Percentiles rank a stretch among this genome's conserved stretches.
Conservation (phyloP, 1,140 invertebrate genomes). For the Bradynema listronoti region DNA sequence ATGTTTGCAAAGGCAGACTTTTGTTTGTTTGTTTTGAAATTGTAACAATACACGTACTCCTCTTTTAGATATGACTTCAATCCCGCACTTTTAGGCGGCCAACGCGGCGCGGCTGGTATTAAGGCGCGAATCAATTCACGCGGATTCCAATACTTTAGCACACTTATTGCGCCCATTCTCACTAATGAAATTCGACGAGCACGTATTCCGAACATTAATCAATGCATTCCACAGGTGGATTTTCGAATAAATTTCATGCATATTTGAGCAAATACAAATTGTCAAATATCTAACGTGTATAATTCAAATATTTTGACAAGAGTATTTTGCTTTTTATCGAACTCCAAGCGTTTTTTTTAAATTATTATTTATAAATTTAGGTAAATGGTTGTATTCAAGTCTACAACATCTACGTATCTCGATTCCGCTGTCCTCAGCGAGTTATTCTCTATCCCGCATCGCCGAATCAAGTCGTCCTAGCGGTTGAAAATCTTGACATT, state of each 20-base stretch:
- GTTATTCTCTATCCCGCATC: slow-evolving; percentile 52
- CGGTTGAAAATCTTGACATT: slow-evolving; percentile 54
- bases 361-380: no score
- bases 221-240: slow-evolving; percentile 48
- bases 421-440: slow-evolving; percentile 53
- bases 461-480: slow-evolving; percentile 51
- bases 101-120: slow-evolving; percentile 47
- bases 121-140: slow-evolving; percentile 49
- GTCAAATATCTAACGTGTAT: no score
- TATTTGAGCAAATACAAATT: no score
- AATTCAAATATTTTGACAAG: no score
- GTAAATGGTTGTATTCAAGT: slow-evolving; percentile 51
- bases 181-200: slow-evolving; percentile 45
- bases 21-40: no score
- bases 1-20: no score
- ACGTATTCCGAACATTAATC: slow-evolving; percentile 51
- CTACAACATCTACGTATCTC: slow-evolving; percentile 55
- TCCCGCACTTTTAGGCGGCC: slow-evolving; percentile 41
- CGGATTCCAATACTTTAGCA: slow-evolving; percentile 50
- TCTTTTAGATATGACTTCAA: slow-evolving; percentile 44
- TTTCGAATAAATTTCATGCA: background rate
- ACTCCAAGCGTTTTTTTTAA: no score
- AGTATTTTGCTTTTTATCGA: no score
- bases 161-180: slow-evolving; percentile 42
- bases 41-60: no score